Evolutionary conservation across 2,797 vertebrate genomes (phyloP), one percentile per base, ranked within the genome.

Genomic region (Garrulus glandarius): DNA sequence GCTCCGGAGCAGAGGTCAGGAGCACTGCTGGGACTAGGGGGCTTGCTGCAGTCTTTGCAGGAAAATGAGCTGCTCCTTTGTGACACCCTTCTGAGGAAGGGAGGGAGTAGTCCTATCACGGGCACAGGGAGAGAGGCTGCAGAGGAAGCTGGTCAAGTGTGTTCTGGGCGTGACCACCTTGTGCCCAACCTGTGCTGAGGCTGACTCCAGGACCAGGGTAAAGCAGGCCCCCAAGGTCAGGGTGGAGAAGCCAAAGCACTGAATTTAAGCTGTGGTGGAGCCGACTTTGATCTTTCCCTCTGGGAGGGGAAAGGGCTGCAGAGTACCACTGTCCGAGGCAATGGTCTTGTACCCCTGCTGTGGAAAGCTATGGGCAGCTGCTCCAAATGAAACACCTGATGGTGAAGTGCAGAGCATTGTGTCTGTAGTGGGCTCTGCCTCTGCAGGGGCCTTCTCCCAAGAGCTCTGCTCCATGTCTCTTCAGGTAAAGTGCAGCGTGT

Each of bases 361-460:
- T 41, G 64, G n/a, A 68, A 50, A 84, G 57, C 36, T n/a, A 43
- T 7, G 3, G 19, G 26, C 0, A 0, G 32, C n/a, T 49, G 15
- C 16, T 56, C 1, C 0, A 39, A n/a, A 47, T 20, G 1, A 46
- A 49, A 37, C 0, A 0, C 2, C 1, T 30, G 41, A 19, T 29
- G 26, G 43, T 22, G 34, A 49, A 41, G 32, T 15, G 29, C 56
- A 23, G 36, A 44, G 8, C 0, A 0, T 5, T 15, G 30, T 34
- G 39, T 36, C 41, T 34, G 11, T 21, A 30, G 46, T 1, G 9
- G 37, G 20, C 46, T 44, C 37, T 71, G 79, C 53, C 13, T 10
- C 34, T 27, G 55, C 0, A 0, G 13, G 60, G 14, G 19, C 24
- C 39, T 91, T 52, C 64, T 64, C 10, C 6, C 11, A 15, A 63